A percentile compares a stretch with the other conserved stretches of the same genome.
Evolutionary conservation across 2,888 invertebrate species (phyloP).

Genomic region (Oligia latruncula): DNA sequence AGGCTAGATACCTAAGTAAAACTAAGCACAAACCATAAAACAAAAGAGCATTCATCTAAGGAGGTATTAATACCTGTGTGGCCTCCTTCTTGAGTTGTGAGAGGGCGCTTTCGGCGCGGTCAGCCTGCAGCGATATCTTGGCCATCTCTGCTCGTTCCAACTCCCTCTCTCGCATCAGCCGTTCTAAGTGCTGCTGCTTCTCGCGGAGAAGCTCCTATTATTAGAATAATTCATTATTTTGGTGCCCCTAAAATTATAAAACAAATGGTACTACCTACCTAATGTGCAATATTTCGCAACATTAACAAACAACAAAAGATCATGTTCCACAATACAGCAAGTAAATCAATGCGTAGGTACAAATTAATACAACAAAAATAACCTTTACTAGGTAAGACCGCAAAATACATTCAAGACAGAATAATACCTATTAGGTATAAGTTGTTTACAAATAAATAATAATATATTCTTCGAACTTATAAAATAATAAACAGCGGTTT

Average conservation of each 20-base stretch:
- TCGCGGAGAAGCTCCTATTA: conserved; percentile 96
- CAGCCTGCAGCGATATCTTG: conserved; percentile 94
- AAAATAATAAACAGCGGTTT: conserved; percentile 24
- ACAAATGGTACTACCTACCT: background rate
- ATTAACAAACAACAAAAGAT: conserved; percentile 6
- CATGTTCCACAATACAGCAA: conserved; percentile 55
- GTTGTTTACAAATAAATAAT: conserved; percentile 23
- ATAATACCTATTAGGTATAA: conserved; percentile 18
- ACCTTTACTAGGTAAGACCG: conserved; percentile 15
- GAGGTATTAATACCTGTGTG: conserved; percentile 88
- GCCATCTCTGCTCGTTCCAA: conserved; percentile 97
- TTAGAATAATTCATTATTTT: background rate
- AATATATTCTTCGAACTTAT: conserved; percentile 34
- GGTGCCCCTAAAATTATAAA: background rate
- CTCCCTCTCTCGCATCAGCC: conserved; percentile 97
- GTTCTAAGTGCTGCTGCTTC: conserved; percentile 98
- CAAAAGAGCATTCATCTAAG: conserved; percentile 23
- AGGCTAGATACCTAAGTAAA: background rate
- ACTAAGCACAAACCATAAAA: conserved; percentile 17
- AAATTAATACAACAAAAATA: background rate
- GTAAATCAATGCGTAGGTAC: background rate
- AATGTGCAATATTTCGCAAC: conserved; percentile 14
- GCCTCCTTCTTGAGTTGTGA: conserved; percentile 91
- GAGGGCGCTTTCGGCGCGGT: conserved; percentile 93
- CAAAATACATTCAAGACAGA: conserved; percentile 29